Conservation (phyloP, 2,888 invertebrate species). For the Perdita meconis region DNA sequence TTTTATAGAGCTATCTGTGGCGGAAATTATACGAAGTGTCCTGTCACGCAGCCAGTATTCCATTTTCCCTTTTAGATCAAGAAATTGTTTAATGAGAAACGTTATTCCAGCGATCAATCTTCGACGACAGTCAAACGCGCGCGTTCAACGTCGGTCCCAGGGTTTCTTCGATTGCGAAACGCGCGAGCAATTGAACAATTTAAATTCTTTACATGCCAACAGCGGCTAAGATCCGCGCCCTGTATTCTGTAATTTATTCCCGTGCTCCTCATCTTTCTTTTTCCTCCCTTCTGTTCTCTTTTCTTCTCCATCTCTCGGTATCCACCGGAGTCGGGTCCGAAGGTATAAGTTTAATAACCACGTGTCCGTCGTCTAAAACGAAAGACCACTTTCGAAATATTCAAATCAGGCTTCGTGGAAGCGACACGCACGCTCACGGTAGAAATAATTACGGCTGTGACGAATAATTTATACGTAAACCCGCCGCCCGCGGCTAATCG, state of each 20-base stretch:
- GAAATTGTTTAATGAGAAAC: background rate
- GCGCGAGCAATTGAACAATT: slow-evolving; percentile 66
- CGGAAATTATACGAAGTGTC: too few species aligned
- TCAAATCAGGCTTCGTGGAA: slow-evolving; percentile 75
- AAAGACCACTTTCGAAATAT: slow-evolving; percentile 74
- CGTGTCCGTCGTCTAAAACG: slow-evolving; percentile 71
- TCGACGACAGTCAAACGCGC: background rate
- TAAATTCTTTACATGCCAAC: slow-evolving; percentile 66
- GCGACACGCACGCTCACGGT: slow-evolving; percentile 66
- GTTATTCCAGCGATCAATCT: background rate
- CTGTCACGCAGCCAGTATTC: background rate
- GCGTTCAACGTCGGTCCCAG: background rate
- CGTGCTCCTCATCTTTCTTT: slow-evolving; percentile 38
- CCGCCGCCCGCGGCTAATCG: slow-evolving; percentile 66
- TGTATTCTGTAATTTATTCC: slow-evolving; percentile 67
- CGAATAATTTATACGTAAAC: slow-evolving; percentile 74
- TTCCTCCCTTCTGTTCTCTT: background rate
- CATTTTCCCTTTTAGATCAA: background rate
- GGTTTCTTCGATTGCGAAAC: slow-evolving; percentile 60
- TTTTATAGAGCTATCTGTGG: too few species aligned
- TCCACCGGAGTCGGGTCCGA: slow-evolving; percentile 37
- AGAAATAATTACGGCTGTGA: slow-evolving; percentile 73
- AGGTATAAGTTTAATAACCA: slow-evolving; percentile 70
- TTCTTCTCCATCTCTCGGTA: slow-evolving; percentile 9
- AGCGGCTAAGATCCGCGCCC: slow-evolving; percentile 52